Evolutionary conservation across 2,888 invertebrate species (phyloP).

Genomic region (Lithophane semibrunnea): DNA sequence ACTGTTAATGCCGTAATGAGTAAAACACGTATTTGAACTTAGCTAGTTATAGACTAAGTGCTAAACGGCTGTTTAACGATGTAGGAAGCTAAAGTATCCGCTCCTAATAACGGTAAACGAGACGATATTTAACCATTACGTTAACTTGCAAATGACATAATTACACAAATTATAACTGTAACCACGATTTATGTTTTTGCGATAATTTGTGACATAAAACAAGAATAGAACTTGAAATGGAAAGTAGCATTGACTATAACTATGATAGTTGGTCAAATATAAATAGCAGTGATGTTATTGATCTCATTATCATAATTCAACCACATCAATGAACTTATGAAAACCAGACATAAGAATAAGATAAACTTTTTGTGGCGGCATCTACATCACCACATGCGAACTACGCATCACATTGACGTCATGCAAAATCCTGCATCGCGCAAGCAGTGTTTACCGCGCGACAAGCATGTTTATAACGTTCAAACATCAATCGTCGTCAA

Average conservation of each 20-base stretch:
- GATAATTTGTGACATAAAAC: slow-evolving; percentile 9
- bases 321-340: background rate
- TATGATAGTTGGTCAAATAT: background rate
- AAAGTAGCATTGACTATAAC: background rate
- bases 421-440: background rate
- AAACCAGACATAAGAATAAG: background rate
- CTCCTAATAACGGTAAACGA: slow-evolving; percentile 56
- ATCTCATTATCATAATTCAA: background rate
- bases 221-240: background rate
- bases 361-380: background rate
- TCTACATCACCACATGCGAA: background rate
- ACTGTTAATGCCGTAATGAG: slow-evolving; percentile 40
- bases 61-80: slow-evolving; percentile 57
- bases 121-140: slow-evolving; percentile 45
- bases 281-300: background rate
- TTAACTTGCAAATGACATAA: slow-evolving; percentile 60
- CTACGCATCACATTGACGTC: background rate
- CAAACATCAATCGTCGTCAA: background rate
- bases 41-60: slow-evolving; percentile 42
- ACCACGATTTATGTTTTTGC: slow-evolving; percentile 33
- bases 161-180: slow-evolving; percentile 37
- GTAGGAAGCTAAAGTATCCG: slow-evolving; percentile 56
- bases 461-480: no score
- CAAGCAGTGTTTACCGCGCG: background rate
- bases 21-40: slow-evolving; percentile 55